phyloP scores from a whole-genome alignment of 92 coral and sea anemone species.

The Anthopleura xanthogrammica region DNA sequence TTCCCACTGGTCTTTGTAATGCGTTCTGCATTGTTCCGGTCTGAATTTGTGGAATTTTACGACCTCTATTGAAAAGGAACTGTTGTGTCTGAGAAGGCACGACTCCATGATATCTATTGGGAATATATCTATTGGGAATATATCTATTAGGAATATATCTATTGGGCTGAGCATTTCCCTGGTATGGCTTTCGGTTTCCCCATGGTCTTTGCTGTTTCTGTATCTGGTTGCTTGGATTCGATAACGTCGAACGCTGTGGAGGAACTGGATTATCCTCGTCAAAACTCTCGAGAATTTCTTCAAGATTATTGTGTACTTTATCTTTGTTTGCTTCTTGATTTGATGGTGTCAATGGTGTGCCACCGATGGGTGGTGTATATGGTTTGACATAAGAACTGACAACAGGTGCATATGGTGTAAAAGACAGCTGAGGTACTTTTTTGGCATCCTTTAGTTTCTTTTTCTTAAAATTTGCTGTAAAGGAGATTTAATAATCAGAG shows the following conservation, averaged over 20 bases:
- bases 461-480: conserved; percentile 2
- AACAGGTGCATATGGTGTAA: conserved; percentile 14
- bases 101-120: background rate
- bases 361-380: conserved; percentile 21
- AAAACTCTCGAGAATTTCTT: conserved; percentile 62
- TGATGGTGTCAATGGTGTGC: conserved; percentile 10
- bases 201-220: background rate
- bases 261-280: conserved; percentile 26
- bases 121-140: background rate
- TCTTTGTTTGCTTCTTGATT: conserved; percentile 14
- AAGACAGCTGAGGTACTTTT: background rate
- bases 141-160: background rate
- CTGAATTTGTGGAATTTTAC: background rate
- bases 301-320: conserved; percentile 38
- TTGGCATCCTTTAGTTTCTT: background rate
- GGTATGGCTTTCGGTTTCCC: background rate
- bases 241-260: background rate
- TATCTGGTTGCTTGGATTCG: background rate
- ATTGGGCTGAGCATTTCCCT: background rate
- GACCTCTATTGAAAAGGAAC: background rate
- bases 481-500: background rate
- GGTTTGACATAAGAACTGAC: conserved; percentile 4
- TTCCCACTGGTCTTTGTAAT: conserved; percentile 9
- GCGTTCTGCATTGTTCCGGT: background rate
- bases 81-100: conserved; percentile 10